Conservation (phyloP, 2,113 vertebrate species). For the Clinocottus analis region DNA sequence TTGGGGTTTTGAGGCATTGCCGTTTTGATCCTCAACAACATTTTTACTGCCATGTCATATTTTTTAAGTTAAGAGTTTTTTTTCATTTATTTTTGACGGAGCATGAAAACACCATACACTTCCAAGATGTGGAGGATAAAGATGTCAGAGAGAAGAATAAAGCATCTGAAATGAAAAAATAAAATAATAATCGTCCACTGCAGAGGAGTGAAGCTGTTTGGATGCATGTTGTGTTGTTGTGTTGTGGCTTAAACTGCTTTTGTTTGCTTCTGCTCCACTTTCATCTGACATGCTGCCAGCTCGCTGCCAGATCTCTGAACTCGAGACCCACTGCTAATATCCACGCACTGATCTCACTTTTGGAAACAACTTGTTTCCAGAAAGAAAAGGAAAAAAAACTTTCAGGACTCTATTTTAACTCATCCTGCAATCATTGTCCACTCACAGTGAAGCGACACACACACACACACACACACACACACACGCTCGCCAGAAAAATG, state of each 20-base stretch:
- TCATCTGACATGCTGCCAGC: constrained; percentile 40
- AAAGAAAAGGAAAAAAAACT: constrained; percentile 25
- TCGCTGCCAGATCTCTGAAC: constrained; percentile 39
- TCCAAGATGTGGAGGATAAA: constrained; percentile 10
- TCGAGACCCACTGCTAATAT: constrained; percentile 43
- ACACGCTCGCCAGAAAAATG: constrained; percentile 39
- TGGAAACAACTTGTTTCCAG: constrained; percentile 23
- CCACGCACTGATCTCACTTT: constrained; percentile 28
- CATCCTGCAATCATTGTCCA: background rate
- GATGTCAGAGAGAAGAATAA: constrained; percentile 25
- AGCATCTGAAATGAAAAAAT: constrained; percentile 8
- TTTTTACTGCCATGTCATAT: background rate
- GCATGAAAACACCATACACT: constrained; percentile 24
- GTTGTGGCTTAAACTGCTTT: constrained; percentile 46
- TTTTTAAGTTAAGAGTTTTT: constrained; percentile 5
- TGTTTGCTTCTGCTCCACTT: constrained; percentile 55
- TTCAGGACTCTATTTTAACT: background rate
- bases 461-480: too few species aligned
- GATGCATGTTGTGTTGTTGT: background rate
- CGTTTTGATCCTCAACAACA: background rate
- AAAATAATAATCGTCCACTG: constrained; percentile 7
- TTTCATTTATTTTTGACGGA: background rate
- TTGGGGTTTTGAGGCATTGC: background rate
- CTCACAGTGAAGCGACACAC: background rate
- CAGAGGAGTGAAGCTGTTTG: constrained; percentile 24